Evolutionary conservation across 92 coral and sea anemone species (phyloP).

Genomic region (Galaxea fascicularis): DNA sequence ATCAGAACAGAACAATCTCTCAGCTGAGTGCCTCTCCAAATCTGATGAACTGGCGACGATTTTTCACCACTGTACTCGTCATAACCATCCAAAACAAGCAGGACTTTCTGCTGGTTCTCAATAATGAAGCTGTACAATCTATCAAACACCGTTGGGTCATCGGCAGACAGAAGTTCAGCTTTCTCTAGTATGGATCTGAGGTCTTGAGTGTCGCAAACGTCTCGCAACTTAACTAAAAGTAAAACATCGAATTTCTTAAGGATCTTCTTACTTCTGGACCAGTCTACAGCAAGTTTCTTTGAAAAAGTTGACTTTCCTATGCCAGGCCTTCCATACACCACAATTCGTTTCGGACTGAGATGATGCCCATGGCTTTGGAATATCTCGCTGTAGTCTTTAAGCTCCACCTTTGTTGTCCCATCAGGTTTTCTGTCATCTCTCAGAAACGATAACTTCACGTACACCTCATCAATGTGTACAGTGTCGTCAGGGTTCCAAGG

Average conservation of each 20-base stretch:
- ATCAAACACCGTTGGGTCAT: neutral
- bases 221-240: constrained; percentile 18
- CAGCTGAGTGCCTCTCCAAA: constrained; percentile 15
- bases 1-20: constrained; percentile 19
- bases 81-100: constrained; percentile 34
- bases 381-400: constrained; percentile 15
- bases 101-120: constrained; percentile 16
- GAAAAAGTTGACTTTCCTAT: constrained; percentile 20
- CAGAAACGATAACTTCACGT: neutral
- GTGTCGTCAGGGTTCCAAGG: constrained; percentile 21
- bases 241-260: constrained; percentile 32
- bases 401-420: neutral
- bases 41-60: constrained; percentile 2
- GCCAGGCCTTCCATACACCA: constrained; percentile 27
- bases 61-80: constrained; percentile 20
- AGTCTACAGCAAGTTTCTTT: constrained; percentile 28
- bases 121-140: neutral
- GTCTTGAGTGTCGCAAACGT: neutral
- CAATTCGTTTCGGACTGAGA: constrained; percentile 6
- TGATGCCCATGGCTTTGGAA: neutral
- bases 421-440: constrained; percentile 6
- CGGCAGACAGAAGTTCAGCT: constrained; percentile 8
- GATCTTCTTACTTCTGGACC: constrained; percentile 18
- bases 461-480: constrained; percentile 12
- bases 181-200: neutral